phyloP scores from a whole-genome alignment of 2,113 vertebrate genomes.

The Odocoileus virginianus region DNA sequence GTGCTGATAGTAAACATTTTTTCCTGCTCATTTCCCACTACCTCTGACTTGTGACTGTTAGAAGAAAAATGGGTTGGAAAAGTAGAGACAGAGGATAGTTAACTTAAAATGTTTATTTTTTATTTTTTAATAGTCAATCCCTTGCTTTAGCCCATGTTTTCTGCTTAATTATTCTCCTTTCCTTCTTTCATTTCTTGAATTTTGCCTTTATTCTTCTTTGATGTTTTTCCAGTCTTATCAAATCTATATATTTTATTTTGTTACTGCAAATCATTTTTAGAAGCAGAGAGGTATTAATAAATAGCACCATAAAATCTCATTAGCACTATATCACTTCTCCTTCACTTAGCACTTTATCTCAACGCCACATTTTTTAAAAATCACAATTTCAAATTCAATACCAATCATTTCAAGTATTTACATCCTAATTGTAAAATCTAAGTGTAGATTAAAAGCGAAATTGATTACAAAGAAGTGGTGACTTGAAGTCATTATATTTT shows the following conservation, averaged over 20 bases:
- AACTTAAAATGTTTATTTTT: neutral
- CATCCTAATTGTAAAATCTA: conserved; percentile 25
- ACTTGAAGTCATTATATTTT: conserved; percentile 11
- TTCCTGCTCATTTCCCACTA: neutral
- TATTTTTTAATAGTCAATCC: neutral
- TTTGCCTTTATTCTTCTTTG: neutral
- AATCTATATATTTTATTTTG: neutral
- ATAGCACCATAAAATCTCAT: neutral
- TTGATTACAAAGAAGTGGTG: neutral
- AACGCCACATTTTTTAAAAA: neutral
- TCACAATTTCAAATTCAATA: neutral
- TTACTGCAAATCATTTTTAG: conserved; percentile 4
- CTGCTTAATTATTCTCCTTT: neutral
- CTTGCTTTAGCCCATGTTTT: conserved; percentile 17
- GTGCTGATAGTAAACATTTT: neutral
- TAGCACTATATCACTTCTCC: neutral
- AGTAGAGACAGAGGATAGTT: neutral
- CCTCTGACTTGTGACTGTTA: neutral
- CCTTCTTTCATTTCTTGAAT: neutral
- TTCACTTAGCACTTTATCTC: neutral
- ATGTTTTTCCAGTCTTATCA: neutral
- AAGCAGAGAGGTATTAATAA: neutral
- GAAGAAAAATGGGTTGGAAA: neutral
- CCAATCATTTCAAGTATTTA: conserved; percentile 35
- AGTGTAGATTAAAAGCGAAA: conserved; percentile 33